Evolutionary conservation across 2,113 vertebrate genomes (phyloP).

Genomic region (Dissostichus mawsoni): DNA sequence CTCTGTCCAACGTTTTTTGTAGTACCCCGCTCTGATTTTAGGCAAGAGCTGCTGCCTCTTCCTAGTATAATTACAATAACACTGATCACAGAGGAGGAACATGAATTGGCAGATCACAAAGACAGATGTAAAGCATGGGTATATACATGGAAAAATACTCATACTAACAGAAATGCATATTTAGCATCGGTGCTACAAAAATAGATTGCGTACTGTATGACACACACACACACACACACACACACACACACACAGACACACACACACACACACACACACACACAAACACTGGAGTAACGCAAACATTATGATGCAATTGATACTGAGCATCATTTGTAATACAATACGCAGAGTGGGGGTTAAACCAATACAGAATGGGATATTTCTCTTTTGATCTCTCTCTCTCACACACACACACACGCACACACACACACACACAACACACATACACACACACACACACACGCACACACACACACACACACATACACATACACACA

Average conservation of each 20-base stretch:
- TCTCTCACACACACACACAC: background rate
- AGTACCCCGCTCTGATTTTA: background rate
- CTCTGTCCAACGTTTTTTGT: background rate
- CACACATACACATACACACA: slow-evolving; percentile 21
- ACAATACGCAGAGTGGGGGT: slow-evolving; percentile 41
- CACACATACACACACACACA: background rate
- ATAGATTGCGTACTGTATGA: background rate
- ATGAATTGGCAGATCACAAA: slow-evolving; percentile 21
- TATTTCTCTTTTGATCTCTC: slow-evolving; percentile 4
- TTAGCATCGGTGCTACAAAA: background rate
- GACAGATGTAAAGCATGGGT: slow-evolving; percentile 7
- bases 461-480: background rate
- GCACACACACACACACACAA: background rate
- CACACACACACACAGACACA: background rate
- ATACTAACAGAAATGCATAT: slow-evolving; percentile 1
- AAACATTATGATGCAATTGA: slow-evolving; percentile 39
- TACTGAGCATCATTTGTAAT: slow-evolving; percentile 58
- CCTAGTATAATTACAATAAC: slow-evolving; percentile 12
- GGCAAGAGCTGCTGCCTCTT: slow-evolving; percentile 21
- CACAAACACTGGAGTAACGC: background rate
- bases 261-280: slow-evolving; percentile 9
- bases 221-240: slow-evolving; percentile 11
- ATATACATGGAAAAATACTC: background rate
- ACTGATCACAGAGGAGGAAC: slow-evolving; percentile 13
- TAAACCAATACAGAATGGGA: slow-evolving; percentile 33